phyloP scores from a whole-genome alignment of 35 echinoderm and acorn worm species.

The Hemicentrotus pulcherrimus region DNA sequence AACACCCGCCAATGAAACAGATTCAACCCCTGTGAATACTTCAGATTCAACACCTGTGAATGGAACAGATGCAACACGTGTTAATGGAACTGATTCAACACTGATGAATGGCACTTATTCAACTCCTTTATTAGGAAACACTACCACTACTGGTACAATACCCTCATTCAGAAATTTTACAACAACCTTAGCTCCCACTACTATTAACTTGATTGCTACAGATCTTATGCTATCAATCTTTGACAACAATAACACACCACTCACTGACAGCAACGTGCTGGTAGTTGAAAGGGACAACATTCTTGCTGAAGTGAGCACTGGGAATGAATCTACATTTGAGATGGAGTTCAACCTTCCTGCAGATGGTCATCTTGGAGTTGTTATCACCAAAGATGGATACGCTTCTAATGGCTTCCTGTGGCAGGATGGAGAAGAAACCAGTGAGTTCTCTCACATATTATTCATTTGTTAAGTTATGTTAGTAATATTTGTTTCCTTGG shows the following conservation, averaged over 20 bases:
- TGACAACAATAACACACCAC: not conserved
- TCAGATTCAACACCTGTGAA: too few relatives aligned
- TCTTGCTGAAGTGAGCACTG: not conserved
- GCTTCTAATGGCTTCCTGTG: conserved; percentile 33
- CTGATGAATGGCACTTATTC: not conserved
- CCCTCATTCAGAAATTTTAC: too few relatives aligned
- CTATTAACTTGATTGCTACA: not conserved
- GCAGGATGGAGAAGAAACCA: not conserved
- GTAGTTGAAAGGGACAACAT: not conserved
- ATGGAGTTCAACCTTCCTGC: not conserved
- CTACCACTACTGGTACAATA: too few relatives aligned
- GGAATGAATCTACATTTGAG: not conserved
- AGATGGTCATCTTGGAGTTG: not conserved
- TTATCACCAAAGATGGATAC: not conserved
- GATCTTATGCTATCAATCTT: not conserved
- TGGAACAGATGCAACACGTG: too few relatives aligned
- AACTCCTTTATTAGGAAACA: not conserved
- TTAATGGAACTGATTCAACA: not conserved
- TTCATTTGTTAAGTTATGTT: too few relatives aligned
- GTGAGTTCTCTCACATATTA: not conserved
- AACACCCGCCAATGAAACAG: too few relatives aligned
- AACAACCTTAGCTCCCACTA: not conserved
- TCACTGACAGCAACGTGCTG: not conserved
- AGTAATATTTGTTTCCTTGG: too few relatives aligned
- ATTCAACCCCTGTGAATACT: too few relatives aligned